Conservation (phyloP, 2,888 invertebrate genomes). For the Agriopis marginaria region DNA sequence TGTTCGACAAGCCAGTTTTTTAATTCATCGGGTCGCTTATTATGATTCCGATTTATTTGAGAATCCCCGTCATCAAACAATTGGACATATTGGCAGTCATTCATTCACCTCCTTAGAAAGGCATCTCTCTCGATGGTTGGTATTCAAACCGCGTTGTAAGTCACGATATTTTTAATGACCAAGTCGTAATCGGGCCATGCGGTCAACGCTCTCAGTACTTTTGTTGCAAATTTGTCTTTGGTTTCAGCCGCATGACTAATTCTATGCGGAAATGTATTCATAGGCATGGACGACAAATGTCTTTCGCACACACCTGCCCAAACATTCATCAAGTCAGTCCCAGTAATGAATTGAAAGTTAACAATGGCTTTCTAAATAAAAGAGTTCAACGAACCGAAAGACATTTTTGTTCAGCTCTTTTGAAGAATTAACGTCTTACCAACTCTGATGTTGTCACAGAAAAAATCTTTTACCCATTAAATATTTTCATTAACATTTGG, state of each 20-base stretch:
- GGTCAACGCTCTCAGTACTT: slow-evolving; percentile 57
- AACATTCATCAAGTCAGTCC: slow-evolving; percentile 44
- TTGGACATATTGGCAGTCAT: slow-evolving; percentile 32
- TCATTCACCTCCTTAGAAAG: slow-evolving; percentile 17
- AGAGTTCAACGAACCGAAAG: slow-evolving; percentile 25
- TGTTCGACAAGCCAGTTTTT: too few relatives aligned
- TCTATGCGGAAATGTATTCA: slow-evolving; percentile 53
- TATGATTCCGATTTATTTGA: slow-evolving; percentile 6
- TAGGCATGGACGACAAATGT: slow-evolving; percentile 45
- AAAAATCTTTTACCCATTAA: too few relatives aligned
- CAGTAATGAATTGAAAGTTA: slow-evolving; percentile 30
- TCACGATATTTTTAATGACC: slow-evolving; percentile 50
- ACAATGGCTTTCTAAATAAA: slow-evolving; percentile 31
- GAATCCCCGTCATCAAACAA: slow-evolving; percentile 24
- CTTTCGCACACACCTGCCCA: slow-evolving; percentile 58
- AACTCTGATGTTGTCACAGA: too few relatives aligned
- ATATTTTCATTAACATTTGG: too few relatives aligned
- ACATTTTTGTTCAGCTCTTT: not conserved
- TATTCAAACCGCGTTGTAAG: slow-evolving; percentile 30
- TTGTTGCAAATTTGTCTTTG: slow-evolving; percentile 55
- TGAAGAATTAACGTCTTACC: not conserved
- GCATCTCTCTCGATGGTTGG: slow-evolving; percentile 32
- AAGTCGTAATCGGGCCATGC: slow-evolving; percentile 43
- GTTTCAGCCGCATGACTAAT: slow-evolving; percentile 65
- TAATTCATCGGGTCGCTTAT: not conserved